These are phyloP conservation scores for Centropristis striata DNA, from an alignment of 2,113 vertebrate genomes.

Conservation along the genomic window DNA sequence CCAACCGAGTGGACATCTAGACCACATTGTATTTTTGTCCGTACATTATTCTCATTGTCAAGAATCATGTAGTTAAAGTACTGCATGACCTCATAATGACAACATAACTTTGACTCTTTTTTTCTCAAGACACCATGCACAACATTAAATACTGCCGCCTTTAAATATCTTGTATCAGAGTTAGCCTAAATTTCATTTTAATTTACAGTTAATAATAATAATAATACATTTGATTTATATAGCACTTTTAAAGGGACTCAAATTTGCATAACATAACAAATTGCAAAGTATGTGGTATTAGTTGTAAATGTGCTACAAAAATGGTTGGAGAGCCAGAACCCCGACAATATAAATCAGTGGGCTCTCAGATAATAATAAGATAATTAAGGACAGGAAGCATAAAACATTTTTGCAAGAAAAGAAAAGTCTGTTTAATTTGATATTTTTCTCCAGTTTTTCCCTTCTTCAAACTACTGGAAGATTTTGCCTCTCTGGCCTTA, in stretches of 20 bases:
- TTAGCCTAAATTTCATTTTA: too few relatives aligned
- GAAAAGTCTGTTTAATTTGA: not conserved
- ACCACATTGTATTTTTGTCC: not conserved
- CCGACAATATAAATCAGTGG: not conserved
- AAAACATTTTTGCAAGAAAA: not conserved
- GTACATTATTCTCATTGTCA: not conserved
- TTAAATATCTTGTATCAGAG: not conserved
- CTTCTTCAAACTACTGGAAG: not conserved
- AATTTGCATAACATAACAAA: too few relatives aligned
- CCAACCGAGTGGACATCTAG: not conserved
- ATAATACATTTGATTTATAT: too few relatives aligned
- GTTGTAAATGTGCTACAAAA: not conserved
- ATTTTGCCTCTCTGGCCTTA: not conserved
- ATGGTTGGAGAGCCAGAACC: too few relatives aligned
- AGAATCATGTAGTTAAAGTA: not conserved
- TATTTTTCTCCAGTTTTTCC: not conserved
- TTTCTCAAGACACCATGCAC: too few relatives aligned
- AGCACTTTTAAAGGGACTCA: too few relatives aligned
- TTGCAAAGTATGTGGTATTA: too few relatives aligned
- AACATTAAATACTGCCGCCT: not conserved
- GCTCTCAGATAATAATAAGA: too few relatives aligned
- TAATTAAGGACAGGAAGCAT: not conserved
- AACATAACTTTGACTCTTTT: not conserved
- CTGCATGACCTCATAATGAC: not conserved
- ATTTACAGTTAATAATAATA: too few relatives aligned